phyloP scores from a whole-genome alignment of 2,888 invertebrate species.

The Tipula unca region DNA sequence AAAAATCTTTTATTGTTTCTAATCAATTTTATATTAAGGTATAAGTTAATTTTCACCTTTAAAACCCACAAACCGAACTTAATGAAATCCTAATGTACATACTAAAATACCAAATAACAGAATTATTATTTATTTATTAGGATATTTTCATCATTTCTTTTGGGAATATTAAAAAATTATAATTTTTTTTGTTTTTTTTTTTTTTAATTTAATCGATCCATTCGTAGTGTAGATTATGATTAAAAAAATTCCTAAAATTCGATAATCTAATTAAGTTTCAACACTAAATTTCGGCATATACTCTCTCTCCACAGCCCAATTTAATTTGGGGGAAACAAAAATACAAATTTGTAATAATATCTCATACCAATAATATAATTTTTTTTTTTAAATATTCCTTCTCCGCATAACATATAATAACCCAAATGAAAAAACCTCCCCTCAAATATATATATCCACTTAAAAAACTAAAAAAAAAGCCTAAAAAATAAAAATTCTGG shows the following conservation, averaged over 20 bases:
- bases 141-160: neutral
- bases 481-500: neutral
- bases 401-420: neutral
- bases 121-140: neutral
- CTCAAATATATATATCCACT: neutral
- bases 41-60: neutral
- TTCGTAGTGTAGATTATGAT: neutral
- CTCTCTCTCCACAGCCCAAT: neutral
- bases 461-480: neutral
- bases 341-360: neutral
- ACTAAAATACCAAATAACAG: neutral
- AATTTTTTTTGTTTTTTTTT: too few species aligned
- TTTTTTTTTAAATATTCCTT: neutral
- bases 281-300: neutral
- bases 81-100: neutral
- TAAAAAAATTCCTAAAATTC: neutral
- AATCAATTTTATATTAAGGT: slow-evolving; percentile 8
- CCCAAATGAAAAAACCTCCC: neutral
- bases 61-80: neutral
- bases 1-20: neutral
- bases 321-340: neutral
- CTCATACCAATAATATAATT: neutral
- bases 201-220: neutral
- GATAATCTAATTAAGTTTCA: neutral
- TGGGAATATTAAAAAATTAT: neutral